Conservation (phyloP, 1,140 invertebrate species). For the Venustaconcha ellipsiformis region DNA sequence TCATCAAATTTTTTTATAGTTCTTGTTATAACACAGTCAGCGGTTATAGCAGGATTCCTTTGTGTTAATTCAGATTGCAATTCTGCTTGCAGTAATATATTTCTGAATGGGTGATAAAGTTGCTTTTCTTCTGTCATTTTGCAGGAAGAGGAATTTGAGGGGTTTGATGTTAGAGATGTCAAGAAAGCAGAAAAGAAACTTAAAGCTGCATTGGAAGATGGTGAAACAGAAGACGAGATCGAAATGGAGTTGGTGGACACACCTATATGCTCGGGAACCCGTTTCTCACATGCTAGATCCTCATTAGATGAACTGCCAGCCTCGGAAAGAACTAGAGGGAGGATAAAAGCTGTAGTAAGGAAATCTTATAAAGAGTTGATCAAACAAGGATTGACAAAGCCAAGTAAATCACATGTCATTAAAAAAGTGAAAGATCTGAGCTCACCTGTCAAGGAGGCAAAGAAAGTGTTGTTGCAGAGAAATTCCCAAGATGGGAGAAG, state of each 20-base stretch:
- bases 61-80: background rate
- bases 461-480: constrained; percentile 17
- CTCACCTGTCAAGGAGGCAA: background rate
- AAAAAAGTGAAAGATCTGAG: constrained; percentile 11
- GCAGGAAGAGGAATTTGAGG: constrained; percentile 69
- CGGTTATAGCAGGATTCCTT: too few species aligned
- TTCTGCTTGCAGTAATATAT: background rate
- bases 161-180: constrained; percentile 62
- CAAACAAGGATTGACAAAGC: constrained; percentile 27
- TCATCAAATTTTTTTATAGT: background rate
- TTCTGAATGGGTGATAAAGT: background rate
- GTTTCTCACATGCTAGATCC: background rate
- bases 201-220: constrained; percentile 19
- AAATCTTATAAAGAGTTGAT: constrained; percentile 43
- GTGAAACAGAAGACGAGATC: constrained; percentile 12
- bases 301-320: constrained; percentile 29
- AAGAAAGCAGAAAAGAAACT: constrained; percentile 43
- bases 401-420: constrained; percentile 5
- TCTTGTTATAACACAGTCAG: background rate
- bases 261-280: constrained; percentile 4
- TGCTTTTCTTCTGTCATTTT: constrained; percentile 31
- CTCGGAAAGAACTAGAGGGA: constrained; percentile 32
- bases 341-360: constrained; percentile 27
- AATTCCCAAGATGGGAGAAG: constrained; percentile 17
- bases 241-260: constrained; percentile 3